These are phyloP conservation scores for Rhopalosiphum nymphaeae DNA, from an alignment of 2,888 invertebrate genomes.

Conservation along the genomic window DNA sequence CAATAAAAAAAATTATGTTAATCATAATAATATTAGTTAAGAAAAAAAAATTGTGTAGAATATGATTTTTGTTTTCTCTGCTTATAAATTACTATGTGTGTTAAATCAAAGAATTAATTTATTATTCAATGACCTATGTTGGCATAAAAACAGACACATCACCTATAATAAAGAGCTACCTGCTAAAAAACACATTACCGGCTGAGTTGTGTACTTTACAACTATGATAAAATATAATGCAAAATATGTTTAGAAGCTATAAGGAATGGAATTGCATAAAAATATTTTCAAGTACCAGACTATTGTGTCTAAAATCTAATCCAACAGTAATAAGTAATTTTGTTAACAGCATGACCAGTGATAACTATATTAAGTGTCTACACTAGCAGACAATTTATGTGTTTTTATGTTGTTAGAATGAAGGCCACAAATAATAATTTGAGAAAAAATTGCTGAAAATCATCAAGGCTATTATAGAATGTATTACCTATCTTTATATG, in stretches of 20 bases:
- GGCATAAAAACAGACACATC: not conserved
- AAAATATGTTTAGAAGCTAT: not conserved
- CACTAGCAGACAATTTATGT: not conserved
- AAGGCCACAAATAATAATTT: conserved; percentile 41
- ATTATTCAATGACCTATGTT: not conserved
- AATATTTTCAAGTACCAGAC: not conserved
- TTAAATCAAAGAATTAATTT: not conserved
- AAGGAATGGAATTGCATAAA: conserved; percentile 9
- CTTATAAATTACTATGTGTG: not conserved
- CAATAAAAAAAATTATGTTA: too few relatives aligned
- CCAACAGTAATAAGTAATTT: not conserved
- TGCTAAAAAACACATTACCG: not conserved
- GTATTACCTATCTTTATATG: not conserved
- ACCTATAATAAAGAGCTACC: not conserved
- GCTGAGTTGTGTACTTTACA: not conserved
- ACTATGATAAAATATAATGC: not conserved
- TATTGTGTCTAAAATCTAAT: conserved; percentile 1
- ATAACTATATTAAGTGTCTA: not conserved
- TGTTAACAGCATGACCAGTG: conserved; percentile 20
- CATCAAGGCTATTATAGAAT: conserved; percentile 46
- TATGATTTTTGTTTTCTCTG: too few relatives aligned
- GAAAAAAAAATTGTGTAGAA: too few relatives aligned
- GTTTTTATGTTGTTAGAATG: conserved; percentile 12
- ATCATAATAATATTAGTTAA: too few relatives aligned
- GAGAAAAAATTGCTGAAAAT: conserved; percentile 6